Evolutionary conservation across 2,888 invertebrate species (phyloP), one percentile per base, ranked within the genome.

Genomic region (Melinaea menophilus): DNA sequence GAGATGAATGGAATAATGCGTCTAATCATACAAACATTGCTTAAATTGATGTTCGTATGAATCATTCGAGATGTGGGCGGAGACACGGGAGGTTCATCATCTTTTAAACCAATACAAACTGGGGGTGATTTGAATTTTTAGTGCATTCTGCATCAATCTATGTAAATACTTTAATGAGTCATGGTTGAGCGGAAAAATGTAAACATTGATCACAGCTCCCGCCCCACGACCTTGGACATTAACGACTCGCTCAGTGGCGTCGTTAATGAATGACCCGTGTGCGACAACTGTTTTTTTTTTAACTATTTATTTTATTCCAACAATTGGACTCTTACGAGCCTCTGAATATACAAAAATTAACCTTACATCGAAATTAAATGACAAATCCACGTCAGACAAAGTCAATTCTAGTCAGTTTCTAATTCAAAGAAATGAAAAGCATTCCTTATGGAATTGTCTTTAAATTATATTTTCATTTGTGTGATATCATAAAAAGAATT

Each of bases 101-200:
- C 51, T 22, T 7, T 22, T 2, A 22, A 31, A 11, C 5, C 31
- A 5, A 51, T 7, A 41, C n/a, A 35, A 41, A 56, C 33, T 56
- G 46, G 60, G 33, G 13, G 59, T 59, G 37, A 59, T 37, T 35
- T 47, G n/a, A 59, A 54, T 4, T 13, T 48, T 58, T n/a, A 45
- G 41, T n/a, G 35, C 47, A 5, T 31, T 7, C 31, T 22, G 33
- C 48, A 61, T 34, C 33, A 45, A 12, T 41, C 54, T 55, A 55
- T 51, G 37, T 2, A 72, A 68, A 69, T 61, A 60, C 57, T 35
- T 22, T 7, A 58, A 35, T 69, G 69, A 66, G 65, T 69, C 71
- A 70, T 61, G 62, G 65, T 65, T 66, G 64, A 69, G 67, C 56
- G 68, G 69, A 60, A 68, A 65, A 65, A 58, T 67, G 64, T 68